phyloP scores from a whole-genome alignment of 1,140 invertebrate genomes.

The Holotrichia oblita region DNA sequence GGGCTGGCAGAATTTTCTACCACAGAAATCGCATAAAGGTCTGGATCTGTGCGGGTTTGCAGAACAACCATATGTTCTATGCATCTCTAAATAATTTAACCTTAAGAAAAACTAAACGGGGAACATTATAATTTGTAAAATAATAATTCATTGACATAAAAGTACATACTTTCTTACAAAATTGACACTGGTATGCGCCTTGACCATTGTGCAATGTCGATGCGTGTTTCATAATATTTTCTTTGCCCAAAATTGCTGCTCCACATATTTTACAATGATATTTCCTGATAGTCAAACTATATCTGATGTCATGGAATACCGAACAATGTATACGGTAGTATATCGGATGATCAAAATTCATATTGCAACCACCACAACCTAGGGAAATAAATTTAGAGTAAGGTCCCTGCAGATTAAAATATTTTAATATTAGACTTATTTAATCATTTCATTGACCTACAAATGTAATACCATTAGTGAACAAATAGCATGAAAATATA shows the following conservation, averaged over 20 bases:
- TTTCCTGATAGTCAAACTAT: conserved; percentile 78
- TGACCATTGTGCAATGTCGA: conserved; percentile 77
- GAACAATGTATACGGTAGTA: conserved; percentile 79
- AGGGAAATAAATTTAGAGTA: conserved; percentile 48
- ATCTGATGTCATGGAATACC: conserved; percentile 78
- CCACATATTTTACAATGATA: conserved; percentile 84
- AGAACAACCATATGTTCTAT: conserved; percentile 79
- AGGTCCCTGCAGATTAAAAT: too few relatives aligned
- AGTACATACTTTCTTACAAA: conserved; percentile 71
- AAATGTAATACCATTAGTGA: too few relatives aligned
- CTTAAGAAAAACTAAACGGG: conserved; percentile 73
- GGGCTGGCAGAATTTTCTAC: conserved; percentile 82
- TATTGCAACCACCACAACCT: conserved; percentile 81
- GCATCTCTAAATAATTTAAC: conserved; percentile 82
- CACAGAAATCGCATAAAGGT: conserved; percentile 80
- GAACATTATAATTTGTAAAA: conserved; percentile 42
- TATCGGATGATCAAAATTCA: conserved; percentile 75
- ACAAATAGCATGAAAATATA: too few relatives aligned
- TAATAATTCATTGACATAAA: neutral
- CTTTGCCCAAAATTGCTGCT: conserved; percentile 76
- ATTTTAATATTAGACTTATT: too few relatives aligned
- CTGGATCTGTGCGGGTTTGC: conserved; percentile 77
- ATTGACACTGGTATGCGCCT: conserved; percentile 81
- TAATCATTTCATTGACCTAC: too few relatives aligned
- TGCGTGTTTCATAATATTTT: conserved; percentile 81